A percentile compares a stretch with the other conserved stretches of the same genome.
Evolutionary conservation across 2,797 vertebrate genomes (phyloP).

Genomic region (Acipenser oxyrinchus): DNA sequence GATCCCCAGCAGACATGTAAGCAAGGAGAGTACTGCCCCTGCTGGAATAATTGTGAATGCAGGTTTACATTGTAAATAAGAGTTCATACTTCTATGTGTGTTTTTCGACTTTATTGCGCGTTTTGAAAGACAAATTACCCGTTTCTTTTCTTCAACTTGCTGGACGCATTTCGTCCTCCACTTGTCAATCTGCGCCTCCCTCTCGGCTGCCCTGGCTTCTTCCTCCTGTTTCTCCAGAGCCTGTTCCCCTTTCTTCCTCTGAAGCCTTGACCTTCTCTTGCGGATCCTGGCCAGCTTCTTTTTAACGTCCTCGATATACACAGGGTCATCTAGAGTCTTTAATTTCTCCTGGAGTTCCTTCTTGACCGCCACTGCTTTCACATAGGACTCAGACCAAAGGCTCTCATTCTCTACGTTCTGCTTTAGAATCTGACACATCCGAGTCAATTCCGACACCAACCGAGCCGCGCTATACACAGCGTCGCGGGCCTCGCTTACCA

Average conservation of each 20-base stretch:
- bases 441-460: slow-evolving; percentile 43
- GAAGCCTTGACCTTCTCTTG: slow-evolving; percentile 56
- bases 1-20: no score
- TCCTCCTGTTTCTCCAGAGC: slow-evolving; percentile 45
- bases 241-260: slow-evolving; percentile 39
- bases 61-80: no score
- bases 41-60: no score
- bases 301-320: slow-evolving; percentile 35
- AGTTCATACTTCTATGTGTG: no score
- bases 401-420: slow-evolving; percentile 39
- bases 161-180: slow-evolving; percentile 75
- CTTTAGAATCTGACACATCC: slow-evolving; percentile 46
- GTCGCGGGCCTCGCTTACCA: slow-evolving; percentile 22
- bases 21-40: no score
- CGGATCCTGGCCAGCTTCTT: slow-evolving; percentile 41
- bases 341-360: slow-evolving; percentile 37
- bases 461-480: slow-evolving; percentile 39
- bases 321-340: slow-evolving; percentile 34
- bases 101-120: no score
- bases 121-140: slow-evolving; percentile 44
- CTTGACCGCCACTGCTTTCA: slow-evolving; percentile 31
- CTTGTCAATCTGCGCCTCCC: slow-evolving; percentile 69
- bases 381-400: slow-evolving; percentile 45
- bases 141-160: slow-evolving; percentile 77
- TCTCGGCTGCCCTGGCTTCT: slow-evolving; percentile 45